These are phyloP conservation scores for Adelognathus sp. DNA, from an alignment of 2,888 invertebrate species.

Conservation along the genomic window DNA sequence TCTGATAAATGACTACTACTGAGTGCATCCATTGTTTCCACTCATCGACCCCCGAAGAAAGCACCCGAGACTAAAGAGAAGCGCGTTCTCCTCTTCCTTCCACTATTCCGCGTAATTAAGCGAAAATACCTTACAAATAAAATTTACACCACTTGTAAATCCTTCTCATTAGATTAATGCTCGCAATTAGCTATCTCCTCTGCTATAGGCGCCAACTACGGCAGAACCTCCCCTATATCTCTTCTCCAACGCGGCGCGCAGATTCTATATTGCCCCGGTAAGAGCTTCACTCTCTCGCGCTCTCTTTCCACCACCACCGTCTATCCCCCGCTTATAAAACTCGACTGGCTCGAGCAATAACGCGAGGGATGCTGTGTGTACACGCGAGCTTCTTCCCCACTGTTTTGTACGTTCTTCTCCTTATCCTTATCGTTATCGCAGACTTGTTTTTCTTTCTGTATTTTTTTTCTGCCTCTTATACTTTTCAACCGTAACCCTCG, in stretches of 20 bases:
- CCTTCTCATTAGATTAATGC: constrained; percentile 76
- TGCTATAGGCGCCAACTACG: constrained; percentile 43
- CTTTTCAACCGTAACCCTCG: not conserved
- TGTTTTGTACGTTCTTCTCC: constrained; percentile 13
- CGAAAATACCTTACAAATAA: constrained; percentile 73
- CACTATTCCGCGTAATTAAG: constrained; percentile 75
- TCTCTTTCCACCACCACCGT: no score
- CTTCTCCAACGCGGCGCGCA: constrained; percentile 7
- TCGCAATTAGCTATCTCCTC: constrained; percentile 76
- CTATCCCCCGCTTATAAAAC: constrained; percentile 14
- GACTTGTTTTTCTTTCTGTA: not conserved
- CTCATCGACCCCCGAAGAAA: constrained; percentile 49
- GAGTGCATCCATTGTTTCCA: constrained; percentile 58
- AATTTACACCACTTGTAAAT: constrained; percentile 76
- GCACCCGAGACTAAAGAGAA: constrained; percentile 4
- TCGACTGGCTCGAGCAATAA: constrained; percentile 38
- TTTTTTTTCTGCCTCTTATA: not conserved
- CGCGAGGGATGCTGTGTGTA: constrained; percentile 20
- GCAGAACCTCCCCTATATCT: constrained; percentile 11
- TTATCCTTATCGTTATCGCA: constrained; percentile 31
- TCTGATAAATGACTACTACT: no score
- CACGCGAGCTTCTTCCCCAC: not conserved
- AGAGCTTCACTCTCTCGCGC: not conserved
- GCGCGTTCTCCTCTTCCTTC: not conserved
- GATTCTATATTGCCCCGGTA: constrained; percentile 17